A percentile compares a stretch with the other conserved stretches of the same genome.
These are phyloP conservation scores for Rallus crepitans DNA, from an alignment of 2,797 vertebrate genomes.

Conservation along the genomic window DNA sequence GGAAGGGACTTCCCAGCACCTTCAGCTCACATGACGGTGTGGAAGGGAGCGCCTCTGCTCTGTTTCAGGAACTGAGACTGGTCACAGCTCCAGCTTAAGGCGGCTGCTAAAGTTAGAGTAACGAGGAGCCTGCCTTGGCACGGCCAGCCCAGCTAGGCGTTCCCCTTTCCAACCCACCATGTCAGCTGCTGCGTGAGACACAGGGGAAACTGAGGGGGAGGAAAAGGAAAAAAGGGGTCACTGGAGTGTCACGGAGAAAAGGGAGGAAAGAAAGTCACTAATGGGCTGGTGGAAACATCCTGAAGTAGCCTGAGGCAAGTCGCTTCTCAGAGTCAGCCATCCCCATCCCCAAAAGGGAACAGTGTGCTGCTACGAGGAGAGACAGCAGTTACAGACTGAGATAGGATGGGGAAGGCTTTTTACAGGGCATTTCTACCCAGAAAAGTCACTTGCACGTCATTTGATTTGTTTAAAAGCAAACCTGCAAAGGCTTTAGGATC, in stretches of 20 bases:
- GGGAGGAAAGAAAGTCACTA: background rate
- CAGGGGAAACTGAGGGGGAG: background rate
- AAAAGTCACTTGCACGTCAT: background rate
- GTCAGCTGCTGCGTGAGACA: background rate
- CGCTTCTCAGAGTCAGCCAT: background rate
- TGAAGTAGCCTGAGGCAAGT: background rate
- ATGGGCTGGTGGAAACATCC: background rate
- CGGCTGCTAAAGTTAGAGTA: background rate
- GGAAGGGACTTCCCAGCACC: slow-evolving; percentile 24
- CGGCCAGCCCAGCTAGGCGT: accelerated
- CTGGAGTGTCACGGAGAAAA: background rate
- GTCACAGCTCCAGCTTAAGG: background rate
- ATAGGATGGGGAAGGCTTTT: background rate
- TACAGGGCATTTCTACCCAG: background rate
- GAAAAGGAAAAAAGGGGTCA: background rate
- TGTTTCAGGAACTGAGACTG: background rate
- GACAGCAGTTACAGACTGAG: accelerated
- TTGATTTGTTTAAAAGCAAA: background rate
- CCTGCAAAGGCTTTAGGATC: too few relatives aligned
- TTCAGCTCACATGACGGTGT: background rate
- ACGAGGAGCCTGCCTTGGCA: background rate
- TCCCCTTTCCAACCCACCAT: background rate
- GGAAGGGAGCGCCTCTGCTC: background rate
- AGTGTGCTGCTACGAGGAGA: accelerated
- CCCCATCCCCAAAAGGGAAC: background rate